Conservation (phyloP, 1,140 invertebrate genomes). For the Drosophila biarmipes region DNA sequence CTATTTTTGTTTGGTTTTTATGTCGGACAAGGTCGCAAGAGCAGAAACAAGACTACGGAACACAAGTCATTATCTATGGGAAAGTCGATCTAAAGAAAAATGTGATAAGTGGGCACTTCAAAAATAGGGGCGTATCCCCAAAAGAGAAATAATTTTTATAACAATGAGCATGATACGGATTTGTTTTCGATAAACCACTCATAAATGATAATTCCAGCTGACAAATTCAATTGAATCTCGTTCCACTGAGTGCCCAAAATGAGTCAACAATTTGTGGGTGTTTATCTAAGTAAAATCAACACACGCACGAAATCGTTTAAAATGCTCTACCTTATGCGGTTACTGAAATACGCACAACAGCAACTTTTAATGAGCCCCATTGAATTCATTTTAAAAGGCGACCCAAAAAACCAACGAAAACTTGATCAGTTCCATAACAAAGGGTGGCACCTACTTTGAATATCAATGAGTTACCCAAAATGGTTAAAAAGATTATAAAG, state of each 20-base stretch:
- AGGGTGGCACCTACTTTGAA: constrained; percentile 20
- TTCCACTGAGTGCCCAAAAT: constrained; percentile 34
- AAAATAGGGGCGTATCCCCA: constrained; percentile 22
- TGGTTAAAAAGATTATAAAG: constrained; percentile 1
- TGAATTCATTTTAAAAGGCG: constrained; percentile 34
- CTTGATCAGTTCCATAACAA: constrained; percentile 35
- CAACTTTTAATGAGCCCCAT: constrained; percentile 18
- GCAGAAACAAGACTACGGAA: background rate
- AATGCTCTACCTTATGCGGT: background rate
- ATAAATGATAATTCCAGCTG: constrained; percentile 7
- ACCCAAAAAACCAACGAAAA: constrained; percentile 27
- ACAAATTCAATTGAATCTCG: constrained; percentile 26
- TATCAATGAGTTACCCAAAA: constrained; percentile 26
- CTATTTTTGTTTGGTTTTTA: constrained; percentile 35
- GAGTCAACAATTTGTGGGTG: constrained; percentile 27
- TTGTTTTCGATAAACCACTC: constrained; percentile 5
- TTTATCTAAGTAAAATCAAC: constrained; percentile 33
- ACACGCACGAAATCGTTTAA: constrained; percentile 3
- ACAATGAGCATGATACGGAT: constrained; percentile 29
- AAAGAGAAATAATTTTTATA: constrained; percentile 16
- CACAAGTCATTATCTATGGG: constrained; percentile 2
- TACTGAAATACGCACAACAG: background rate
- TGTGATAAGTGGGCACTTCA: constrained; percentile 15
- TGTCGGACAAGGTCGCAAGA: constrained; percentile 37
- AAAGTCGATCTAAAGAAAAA: constrained; percentile 4